These are phyloP conservation scores for Crossocerus cetratus DNA, from an alignment of 2,888 invertebrate species.

Conservation along the genomic window DNA sequence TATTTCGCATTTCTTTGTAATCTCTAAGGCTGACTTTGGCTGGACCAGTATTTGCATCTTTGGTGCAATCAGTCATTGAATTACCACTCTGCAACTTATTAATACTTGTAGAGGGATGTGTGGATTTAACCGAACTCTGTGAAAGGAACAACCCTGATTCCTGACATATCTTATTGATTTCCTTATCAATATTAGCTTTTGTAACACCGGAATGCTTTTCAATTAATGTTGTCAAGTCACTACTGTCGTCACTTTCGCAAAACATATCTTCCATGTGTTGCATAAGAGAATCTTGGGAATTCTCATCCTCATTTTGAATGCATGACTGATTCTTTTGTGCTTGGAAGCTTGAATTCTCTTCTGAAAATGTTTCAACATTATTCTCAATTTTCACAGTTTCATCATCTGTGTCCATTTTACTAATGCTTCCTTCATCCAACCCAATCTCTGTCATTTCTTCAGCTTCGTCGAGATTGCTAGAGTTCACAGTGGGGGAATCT, in stretches of 20 bases:
- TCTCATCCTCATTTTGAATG: constrained; percentile 55
- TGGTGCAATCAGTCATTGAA: constrained; percentile 14
- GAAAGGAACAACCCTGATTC: constrained; percentile 38
- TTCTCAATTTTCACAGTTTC: constrained; percentile 24
- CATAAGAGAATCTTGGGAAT: constrained; percentile 67
- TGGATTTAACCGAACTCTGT: constrained; percentile 1
- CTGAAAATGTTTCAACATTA: constrained; percentile 8
- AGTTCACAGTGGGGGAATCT: constrained; percentile 34
- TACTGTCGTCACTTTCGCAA: constrained; percentile 70
- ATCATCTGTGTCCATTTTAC: constrained; percentile 18
- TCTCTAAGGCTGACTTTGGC: constrained; percentile 62
- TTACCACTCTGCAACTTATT: constrained; percentile 14
- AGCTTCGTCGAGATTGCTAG: constrained; percentile 18
- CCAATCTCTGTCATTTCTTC: constrained; percentile 12
- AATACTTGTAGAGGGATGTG: constrained; percentile 16
- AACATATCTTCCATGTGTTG: constrained; percentile 72
- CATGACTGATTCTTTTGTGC: constrained; percentile 3
- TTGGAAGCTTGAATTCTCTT: constrained; percentile 15
- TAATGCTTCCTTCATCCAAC: constrained; percentile 10
- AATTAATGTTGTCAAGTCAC: constrained; percentile 66
- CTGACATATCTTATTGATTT: constrained; percentile 62
- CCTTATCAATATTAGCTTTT: constrained; percentile 64
- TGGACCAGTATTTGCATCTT: constrained; percentile 29
- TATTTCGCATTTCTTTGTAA: constrained; percentile 59
- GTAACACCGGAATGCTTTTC: constrained; percentile 67